Base-by-base conservation (phyloP, 2,888 invertebrate genomes). In the Polydrusus cervinus region DNA sequence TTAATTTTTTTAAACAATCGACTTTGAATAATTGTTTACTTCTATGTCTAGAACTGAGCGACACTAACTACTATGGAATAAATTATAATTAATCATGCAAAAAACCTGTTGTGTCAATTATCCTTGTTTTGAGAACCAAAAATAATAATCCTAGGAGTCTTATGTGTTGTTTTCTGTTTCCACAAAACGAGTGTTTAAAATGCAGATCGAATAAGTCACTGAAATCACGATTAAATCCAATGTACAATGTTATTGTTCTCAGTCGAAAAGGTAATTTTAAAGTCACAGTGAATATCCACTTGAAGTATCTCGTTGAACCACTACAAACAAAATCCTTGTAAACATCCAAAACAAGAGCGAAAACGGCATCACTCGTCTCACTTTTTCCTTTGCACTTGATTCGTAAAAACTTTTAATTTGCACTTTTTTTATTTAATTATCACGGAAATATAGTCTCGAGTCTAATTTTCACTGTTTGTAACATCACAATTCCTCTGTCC, bases 281-380 rank as follows among this genome's bases (percentile, higher is more conserved):
- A 14, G 55, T 55, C 55, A 55, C 34, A 34, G 14, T 34, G 14
- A 34, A 34, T 55, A 18, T 64, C 64, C 64, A 64, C 47, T 64
- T 64, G 30, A 30, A 14, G 10, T 64, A 25, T 18, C 16, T 30
- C n/a, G 47, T 30, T 18, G 3, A 47, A 64, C 16, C 64, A 64
- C 64, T 64, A 64, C 49, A 49, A 49, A 64, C 49, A 49, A 49
- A 64, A 64, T 14, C 6, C 64, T 16, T 64, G 64, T 64, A 49
- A 64, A 64, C 47, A 49, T 47, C 30, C 18, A 8, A 49, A 64
- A 49, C 25, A 64, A 49, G 47, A 64, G 49, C 45, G 45, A 62
- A 45, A 45, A 62, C 61, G 40, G 13, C 16, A 25, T 60, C 57
- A 62, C 43, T n/a, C 49, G 49, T 64, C 64, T 14, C 14, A 16